A percentile compares a stretch with the other conserved stretches of the same genome.
Evolutionary conservation across 2,888 invertebrate species (phyloP).

Genomic region (Helobdella robusta): DNA sequence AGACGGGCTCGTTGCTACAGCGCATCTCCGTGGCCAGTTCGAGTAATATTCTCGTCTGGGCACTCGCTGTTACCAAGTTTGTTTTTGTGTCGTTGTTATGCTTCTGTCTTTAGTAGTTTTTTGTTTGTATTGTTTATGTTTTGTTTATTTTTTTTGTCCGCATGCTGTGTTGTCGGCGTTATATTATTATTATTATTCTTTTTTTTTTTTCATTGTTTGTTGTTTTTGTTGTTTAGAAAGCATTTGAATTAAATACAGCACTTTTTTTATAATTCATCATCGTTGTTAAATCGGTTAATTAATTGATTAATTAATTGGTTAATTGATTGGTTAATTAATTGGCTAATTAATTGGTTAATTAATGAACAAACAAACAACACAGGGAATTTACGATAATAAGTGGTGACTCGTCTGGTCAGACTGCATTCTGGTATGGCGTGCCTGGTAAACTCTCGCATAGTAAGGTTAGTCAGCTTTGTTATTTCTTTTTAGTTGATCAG

Average conservation of each 20-base stretch:
- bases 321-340: too few species aligned
- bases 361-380: too few species aligned
- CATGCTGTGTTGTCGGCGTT: too few species aligned
- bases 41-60: slow-evolving; percentile 2
- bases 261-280: not conserved
- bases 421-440: slow-evolving; percentile 19
- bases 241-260: too few species aligned
- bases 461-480: not conserved
- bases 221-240: too few species aligned
- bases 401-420: slow-evolving; percentile 18
- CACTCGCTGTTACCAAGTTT: slow-evolving; percentile 1
- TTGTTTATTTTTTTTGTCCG: not conserved
- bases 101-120: not conserved
- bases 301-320: too few species aligned
- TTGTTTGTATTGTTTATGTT: not conserved
- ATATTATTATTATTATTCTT: too few species aligned
- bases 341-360: too few species aligned
- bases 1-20: not conserved
- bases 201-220: too few species aligned
- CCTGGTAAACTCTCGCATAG: slow-evolving; percentile 18
- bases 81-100: too few species aligned
- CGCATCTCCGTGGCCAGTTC: not conserved
- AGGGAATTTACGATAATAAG: slow-evolving; percentile 19
- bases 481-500: not conserved
- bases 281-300: too few species aligned